These are phyloP conservation scores for Esox niger DNA, from an alignment of 2,113 vertebrate species.

Conservation along the genomic window DNA sequence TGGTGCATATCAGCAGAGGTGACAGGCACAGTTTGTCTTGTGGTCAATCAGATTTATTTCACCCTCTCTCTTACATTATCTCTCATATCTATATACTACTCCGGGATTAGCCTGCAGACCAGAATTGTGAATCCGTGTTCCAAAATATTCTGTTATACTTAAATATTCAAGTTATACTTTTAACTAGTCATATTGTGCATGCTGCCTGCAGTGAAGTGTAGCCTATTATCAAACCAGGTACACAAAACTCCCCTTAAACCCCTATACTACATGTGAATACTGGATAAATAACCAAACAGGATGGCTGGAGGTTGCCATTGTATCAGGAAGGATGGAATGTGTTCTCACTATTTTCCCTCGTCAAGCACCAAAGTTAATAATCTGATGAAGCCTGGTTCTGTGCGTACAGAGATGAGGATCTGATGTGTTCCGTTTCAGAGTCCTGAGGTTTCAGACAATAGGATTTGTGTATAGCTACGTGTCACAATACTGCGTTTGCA, in stretches of 20 bases:
- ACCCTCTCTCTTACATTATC: background rate
- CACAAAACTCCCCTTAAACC: no score
- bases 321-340: background rate
- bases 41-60: background rate
- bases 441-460: slow-evolving; percentile 16
- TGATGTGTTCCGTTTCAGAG: slow-evolving; percentile 29
- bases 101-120: background rate
- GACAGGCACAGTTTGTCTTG: background rate
- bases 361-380: background rate
- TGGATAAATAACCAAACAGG: background rate
- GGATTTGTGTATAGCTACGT: slow-evolving; percentile 29
- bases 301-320: slow-evolving; percentile 5
- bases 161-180: no score
- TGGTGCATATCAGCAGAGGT: background rate
- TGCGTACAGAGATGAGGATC: slow-evolving; percentile 32
- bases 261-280: background rate
- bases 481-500: slow-evolving; percentile 19
- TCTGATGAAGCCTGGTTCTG: slow-evolving; percentile 37
- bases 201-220: background rate
- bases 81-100: background rate
- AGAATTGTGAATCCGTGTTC: background rate
- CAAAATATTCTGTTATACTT: no score
- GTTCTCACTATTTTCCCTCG: background rate
- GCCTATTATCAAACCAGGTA: no score
- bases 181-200: background rate